Percentiles rank a stretch among this genome's conserved stretches.
phyloP scores from a whole-genome alignment of 1,140 invertebrate species.

The Grapholita molesta region DNA sequence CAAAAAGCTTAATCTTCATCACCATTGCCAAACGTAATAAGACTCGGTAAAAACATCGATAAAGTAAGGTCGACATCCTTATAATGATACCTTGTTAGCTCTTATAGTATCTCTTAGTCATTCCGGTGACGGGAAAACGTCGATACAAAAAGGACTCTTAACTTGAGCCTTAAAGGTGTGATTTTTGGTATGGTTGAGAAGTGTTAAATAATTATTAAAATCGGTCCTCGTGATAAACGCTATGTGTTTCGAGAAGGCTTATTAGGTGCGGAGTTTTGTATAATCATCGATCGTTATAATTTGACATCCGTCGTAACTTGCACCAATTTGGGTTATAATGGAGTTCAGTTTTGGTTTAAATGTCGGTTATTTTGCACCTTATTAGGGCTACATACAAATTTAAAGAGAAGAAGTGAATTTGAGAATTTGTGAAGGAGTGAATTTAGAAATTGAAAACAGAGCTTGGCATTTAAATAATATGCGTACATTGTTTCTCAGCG shows the following conservation, averaged over 20 bases:
- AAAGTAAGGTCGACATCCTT: conserved; percentile 51
- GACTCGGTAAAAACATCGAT: conserved; percentile 47
- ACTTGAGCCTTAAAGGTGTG: conserved; percentile 67
- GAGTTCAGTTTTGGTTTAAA: neutral
- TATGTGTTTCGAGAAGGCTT: conserved; percentile 19
- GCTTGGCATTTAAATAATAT: neutral
- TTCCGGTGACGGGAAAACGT: conserved; percentile 39
- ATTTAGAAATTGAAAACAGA: neutral
- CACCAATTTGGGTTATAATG: neutral
- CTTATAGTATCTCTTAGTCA: conserved; percentile 70
- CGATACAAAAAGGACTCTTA: conserved; percentile 60
- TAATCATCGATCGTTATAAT: conserved; percentile 1
- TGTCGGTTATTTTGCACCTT: neutral
- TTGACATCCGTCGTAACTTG: neutral
- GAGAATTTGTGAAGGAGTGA: no score
- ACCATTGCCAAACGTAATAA: conserved; percentile 14
- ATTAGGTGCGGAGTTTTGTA: conserved; percentile 1
- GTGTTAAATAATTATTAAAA: conserved; percentile 69
- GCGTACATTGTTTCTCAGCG: neutral
- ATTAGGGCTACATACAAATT: neutral
- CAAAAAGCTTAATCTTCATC: conserved; percentile 10
- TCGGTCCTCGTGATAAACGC: conserved; percentile 35
- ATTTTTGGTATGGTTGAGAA: conserved; percentile 58
- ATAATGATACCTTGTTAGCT: conserved; percentile 70
- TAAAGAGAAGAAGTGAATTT: neutral